These are phyloP conservation scores for Oeneis ivallda DNA, from an alignment of 2,888 invertebrate species.

Conservation along the genomic window DNA sequence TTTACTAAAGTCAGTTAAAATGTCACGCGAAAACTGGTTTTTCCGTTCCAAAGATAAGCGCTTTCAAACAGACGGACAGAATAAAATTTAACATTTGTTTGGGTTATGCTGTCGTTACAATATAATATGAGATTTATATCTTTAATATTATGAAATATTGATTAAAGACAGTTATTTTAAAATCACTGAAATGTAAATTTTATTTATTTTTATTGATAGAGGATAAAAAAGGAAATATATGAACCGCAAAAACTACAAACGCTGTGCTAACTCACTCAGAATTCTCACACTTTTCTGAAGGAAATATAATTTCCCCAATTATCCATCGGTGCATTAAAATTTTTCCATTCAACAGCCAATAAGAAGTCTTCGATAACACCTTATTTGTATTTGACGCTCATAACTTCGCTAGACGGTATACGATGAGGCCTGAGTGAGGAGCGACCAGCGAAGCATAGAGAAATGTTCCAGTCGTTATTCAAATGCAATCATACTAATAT, in stretches of 20 bases:
- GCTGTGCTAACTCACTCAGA: background rate
- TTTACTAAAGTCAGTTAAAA: no score
- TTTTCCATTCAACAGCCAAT: slow-evolving; percentile 44
- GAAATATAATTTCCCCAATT: slow-evolving; percentile 11
- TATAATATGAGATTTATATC: no score
- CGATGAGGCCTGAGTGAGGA: background rate
- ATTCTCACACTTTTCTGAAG: background rate
- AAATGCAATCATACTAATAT: no score
- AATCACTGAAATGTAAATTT: no score
- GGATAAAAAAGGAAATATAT: background rate
- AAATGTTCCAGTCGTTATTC: background rate
- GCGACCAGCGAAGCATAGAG: background rate
- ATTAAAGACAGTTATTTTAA: no score
- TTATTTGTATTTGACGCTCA: slow-evolving; percentile 64
- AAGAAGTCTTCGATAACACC: slow-evolving; percentile 50
- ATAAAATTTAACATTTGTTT: no score
- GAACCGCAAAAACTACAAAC: background rate
- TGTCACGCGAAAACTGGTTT: no score
- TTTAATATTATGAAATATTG: no score
- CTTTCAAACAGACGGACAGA: no score
- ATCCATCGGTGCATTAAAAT: slow-evolving; percentile 33
- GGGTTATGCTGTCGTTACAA: no score
- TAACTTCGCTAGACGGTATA: slow-evolving; percentile 42
- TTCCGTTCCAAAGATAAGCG: no score
- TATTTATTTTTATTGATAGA: no score